Evolutionary conservation across 2,113 vertebrate genomes (phyloP), one percentile per base, ranked within the genome.

Genomic region (Oncorhynchus mykiss): DNA sequence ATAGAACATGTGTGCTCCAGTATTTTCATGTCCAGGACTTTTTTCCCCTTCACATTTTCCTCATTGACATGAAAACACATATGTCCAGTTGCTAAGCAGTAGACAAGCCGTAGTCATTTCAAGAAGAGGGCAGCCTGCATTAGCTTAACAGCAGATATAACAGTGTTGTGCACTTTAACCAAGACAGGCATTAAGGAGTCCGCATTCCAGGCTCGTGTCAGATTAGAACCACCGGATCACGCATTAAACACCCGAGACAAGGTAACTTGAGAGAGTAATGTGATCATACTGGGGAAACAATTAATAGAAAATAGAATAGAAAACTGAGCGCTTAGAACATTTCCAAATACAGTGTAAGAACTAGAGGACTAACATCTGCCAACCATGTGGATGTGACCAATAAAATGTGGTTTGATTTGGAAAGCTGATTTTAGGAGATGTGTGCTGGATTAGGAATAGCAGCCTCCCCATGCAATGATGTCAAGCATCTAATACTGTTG

Each of bases 11-110:
- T 85, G 76, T 87, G 88, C 45, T 86, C 77, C 80, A 86, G 88
- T 90, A 91, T 94, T 95, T 95, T 94, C 94, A 95, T 94, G 93
- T 93, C 93, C 85, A 85, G 88, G 14, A 18, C 86, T 87, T 84
- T 87, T 54, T 54, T 18, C 51, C 51, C 34, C 22, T 70, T 54
- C 69, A 83, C 73, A 27, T 84, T 75, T 81, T 89, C 90, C 82
- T 88, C 84, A 87, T 80, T 85, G 88, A 94, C 93, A 94, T 94
- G 91, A 95, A 95, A 95, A 95, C 82, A 92, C 90, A 84, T 75
- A 48, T 83, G 85, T 88, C 79, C 76, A 86, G 62, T 91, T 57
- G 90, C 87, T 85, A 85, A 70, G 86, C 79, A 88, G 69, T 84
- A 88, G 90, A 16, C 80, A 84, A 60, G 49, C 82, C 62, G 88